These are phyloP conservation scores for Rhabditophanes sp. DNA, from an alignment of 2,888 invertebrate genomes.

Conservation along the genomic window DNA sequence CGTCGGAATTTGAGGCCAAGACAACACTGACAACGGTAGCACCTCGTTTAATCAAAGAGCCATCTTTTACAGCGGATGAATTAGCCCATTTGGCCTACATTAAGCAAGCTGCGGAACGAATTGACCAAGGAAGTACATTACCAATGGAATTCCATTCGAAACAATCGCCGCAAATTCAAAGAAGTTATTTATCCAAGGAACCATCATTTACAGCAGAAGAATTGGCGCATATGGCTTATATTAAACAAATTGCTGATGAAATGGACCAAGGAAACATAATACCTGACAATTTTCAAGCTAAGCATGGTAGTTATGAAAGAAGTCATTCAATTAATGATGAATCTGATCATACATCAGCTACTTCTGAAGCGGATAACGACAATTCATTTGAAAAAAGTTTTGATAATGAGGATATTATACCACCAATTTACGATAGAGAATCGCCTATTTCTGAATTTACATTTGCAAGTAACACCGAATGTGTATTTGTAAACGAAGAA, in stretches of 20 bases:
- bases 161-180: not conserved
- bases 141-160: conserved; percentile 1
- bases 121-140: not conserved
- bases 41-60: not conserved
- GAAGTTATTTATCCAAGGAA: not conserved
- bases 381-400: too few relatives aligned
- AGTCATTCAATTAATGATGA: too few relatives aligned
- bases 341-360: too few relatives aligned
- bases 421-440: too few relatives aligned
- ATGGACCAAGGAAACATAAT: not conserved
- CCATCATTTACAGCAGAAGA: conserved; percentile 15
- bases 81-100: conserved; percentile 16
- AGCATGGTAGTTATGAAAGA: not conserved
- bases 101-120: conserved; percentile 11
- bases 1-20: not conserved
- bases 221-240: conserved; percentile 15
- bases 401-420: too few relatives aligned
- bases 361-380: too few relatives aligned
- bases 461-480: too few relatives aligned
- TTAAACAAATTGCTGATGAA: conserved; percentile 13
- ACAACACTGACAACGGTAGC: not conserved
- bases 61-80: conserved; percentile 15
- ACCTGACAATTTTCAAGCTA: not conserved
- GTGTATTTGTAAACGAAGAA: too few relatives aligned
- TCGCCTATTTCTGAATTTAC: too few relatives aligned